phyloP scores from a whole-genome alignment of 2,113 vertebrate genomes.

The Nycticebus coucang region DNA sequence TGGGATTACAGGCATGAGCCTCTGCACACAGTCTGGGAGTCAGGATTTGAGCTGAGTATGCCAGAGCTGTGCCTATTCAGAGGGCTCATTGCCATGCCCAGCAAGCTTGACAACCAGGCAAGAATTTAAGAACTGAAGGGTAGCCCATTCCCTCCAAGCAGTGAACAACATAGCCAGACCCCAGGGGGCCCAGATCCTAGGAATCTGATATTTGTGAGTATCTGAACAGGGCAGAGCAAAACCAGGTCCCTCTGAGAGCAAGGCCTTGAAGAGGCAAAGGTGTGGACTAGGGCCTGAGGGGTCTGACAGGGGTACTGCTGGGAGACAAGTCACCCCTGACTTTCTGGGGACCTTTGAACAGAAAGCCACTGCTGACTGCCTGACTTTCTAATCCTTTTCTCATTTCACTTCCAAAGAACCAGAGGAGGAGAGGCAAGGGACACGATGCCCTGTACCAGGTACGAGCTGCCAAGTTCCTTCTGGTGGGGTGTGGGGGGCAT shows the following conservation, averaged over 20 bases:
- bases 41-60: background rate
- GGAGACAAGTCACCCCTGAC: background rate
- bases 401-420: slow-evolving; percentile 70
- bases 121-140: background rate
- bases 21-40: background rate
- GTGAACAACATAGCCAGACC: too few species aligned
- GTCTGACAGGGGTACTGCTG: background rate
- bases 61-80: background rate
- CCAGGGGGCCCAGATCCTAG: background rate
- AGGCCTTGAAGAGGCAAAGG: background rate
- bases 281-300: background rate
- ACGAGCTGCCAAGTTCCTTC: background rate
- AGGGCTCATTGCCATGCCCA: background rate
- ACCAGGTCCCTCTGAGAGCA: rapidly evolving
- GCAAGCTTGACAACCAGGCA: rapidly evolving
- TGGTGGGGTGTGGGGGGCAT: rapidly evolving
- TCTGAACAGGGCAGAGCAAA: background rate
- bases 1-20: too few species aligned
- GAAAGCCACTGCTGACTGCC: background rate
- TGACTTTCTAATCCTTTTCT: background rate
- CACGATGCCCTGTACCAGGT: slow-evolving; percentile 89
- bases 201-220: too few species aligned
- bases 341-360: background rate
- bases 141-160: background rate
- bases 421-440: slow-evolving; percentile 87